Evolutionary conservation across 2,888 invertebrate genomes (phyloP).

Genomic region (Aquatica leii): DNA sequence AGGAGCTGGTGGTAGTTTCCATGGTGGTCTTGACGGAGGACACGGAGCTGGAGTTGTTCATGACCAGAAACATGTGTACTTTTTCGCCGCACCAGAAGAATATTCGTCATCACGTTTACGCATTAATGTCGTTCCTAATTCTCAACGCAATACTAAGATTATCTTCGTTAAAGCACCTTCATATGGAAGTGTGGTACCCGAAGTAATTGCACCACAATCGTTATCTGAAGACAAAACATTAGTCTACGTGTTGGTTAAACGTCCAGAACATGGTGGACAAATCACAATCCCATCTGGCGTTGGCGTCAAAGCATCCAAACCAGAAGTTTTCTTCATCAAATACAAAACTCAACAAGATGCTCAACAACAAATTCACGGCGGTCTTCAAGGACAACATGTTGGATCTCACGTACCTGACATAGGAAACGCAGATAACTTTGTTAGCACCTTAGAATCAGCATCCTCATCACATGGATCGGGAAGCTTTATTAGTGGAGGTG

Average conservation of each 20-base stretch:
- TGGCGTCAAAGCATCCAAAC: constrained; percentile 82
- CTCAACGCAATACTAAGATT: constrained; percentile 59
- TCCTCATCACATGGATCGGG: not conserved
- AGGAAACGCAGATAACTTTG: constrained; percentile 13
- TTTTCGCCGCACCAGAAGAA: constrained; percentile 55
- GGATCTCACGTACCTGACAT: constrained; percentile 23
- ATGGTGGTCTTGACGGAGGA: constrained; percentile 1
- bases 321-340: constrained; percentile 85
- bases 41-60: constrained; percentile 12
- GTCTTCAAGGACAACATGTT: constrained; percentile 26
- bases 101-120: constrained; percentile 45
- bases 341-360: constrained; percentile 71
- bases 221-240: constrained; percentile 32
- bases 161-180: constrained; percentile 59
- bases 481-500: not conserved
- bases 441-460: constrained; percentile 8
- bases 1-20: not conserved
- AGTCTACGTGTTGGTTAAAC: constrained; percentile 38
- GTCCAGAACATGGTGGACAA: constrained; percentile 80
- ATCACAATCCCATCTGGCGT: constrained; percentile 76
- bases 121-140: constrained; percentile 46
- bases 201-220: constrained; percentile 39
- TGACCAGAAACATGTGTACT: constrained; percentile 54
- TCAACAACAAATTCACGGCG: constrained; percentile 38
- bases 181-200: constrained; percentile 26